These are phyloP conservation scores for Chionis minor DNA, from an alignment of 2,113 vertebrate species.

Conservation along the genomic window DNA sequence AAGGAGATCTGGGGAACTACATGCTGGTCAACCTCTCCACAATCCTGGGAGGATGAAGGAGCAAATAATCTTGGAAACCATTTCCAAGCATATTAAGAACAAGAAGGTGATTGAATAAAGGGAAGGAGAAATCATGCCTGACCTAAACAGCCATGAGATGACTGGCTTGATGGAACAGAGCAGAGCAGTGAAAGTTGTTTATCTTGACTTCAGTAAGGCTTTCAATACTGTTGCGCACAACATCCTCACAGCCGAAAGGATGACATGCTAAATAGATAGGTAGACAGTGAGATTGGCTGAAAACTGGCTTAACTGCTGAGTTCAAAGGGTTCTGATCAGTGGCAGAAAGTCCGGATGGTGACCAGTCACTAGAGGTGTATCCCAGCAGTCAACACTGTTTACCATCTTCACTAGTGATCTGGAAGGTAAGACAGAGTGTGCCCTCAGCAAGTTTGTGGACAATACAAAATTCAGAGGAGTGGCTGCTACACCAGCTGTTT, in stretches of 20 bases:
- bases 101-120: background rate
- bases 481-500: background rate
- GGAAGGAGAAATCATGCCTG: background rate
- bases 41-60: background rate
- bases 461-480: background rate
- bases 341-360: background rate
- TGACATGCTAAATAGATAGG: background rate
- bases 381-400: background rate
- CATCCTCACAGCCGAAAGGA: background rate
- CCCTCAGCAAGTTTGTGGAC: background rate
- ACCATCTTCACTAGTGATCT: background rate
- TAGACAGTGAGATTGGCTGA: background rate
- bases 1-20: background rate
- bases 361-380: background rate
- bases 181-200: background rate
- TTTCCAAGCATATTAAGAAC: background rate
- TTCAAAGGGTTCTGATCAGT: background rate
- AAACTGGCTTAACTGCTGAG: background rate
- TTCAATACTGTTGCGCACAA: background rate
- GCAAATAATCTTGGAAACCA: background rate
- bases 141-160: background rate
- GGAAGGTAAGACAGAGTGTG: background rate
- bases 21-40: background rate
- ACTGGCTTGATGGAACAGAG: background rate
- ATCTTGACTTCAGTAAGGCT: background rate